Base-by-base conservation (phyloP, 2,888 invertebrate species). In the Thera britannica region DNA sequence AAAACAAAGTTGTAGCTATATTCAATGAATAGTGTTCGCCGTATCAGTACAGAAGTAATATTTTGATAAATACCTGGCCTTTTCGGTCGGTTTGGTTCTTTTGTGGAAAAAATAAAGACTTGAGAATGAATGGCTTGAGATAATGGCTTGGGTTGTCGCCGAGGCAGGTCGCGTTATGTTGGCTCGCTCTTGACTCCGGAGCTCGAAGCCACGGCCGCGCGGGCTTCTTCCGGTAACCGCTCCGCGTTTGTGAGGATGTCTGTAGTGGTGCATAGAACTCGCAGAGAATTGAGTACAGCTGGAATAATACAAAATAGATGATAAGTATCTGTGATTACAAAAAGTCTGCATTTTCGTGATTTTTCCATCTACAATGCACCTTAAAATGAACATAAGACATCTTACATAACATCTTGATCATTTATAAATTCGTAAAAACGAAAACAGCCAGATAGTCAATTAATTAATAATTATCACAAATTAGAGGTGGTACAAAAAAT, bases 261-360 rank as follows among this genome's bases (percentile, higher is more conserved):
- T 58, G 99, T 99, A 73, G 96, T 96, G 78, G 98, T 98, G 88
- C 98, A 98, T 79, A 99, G 94, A 85, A 97, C 96, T 80, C 97
- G 96, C 78, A 99, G 94, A 59, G 99, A 98, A 92, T 98, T 98
- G 78, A 98, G 95, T 76, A 98, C 98, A 86, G 97, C 99, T 99
- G 92, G n/a, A 94, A 94, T 12, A 5, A 8, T 46, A 46, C 34
- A 58, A 48, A 11, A 59, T 36, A 44, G 8, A 9, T 48, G 34
- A 4, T 41, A 7, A 55, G 36, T 23, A 23, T 23, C 23, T 23
- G 23, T 23, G 23, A 23, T 23, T 23, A 23, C 23, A 23, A 23
- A 23, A 23, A 23, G 23, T 23, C 23, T 23, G 23, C 23, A 1
- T 23, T 23, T 23, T 23, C 23, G 23, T 23, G 23, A 23, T 23